phyloP scores from a whole-genome alignment of 2,113 vertebrate species.

The Rhabdornis inornatus region DNA sequence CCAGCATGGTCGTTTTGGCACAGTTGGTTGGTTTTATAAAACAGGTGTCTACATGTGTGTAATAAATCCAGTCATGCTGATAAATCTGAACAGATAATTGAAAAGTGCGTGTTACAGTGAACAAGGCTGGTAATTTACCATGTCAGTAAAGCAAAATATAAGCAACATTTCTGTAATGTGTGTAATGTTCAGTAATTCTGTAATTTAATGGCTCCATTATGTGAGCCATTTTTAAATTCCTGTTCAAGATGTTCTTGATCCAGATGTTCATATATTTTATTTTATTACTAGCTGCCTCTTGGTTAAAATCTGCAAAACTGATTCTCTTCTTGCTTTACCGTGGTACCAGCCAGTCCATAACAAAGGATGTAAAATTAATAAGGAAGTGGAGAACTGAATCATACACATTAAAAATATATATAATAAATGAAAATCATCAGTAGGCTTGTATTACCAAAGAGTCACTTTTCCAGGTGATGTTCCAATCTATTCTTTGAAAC shows the following conservation, averaged over 20 bases:
- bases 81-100: background rate
- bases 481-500: background rate
- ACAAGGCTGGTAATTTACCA: background rate
- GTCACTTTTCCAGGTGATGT: background rate
- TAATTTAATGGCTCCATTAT: background rate
- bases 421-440: background rate
- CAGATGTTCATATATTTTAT: background rate
- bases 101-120: background rate
- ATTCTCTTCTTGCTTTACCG: background rate
- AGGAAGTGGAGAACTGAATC: background rate
- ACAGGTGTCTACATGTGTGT: background rate
- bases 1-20: background rate
- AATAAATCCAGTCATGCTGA: background rate
- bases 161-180: background rate
- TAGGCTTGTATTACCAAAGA: background rate
- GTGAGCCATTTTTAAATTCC: background rate
- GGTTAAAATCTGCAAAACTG: background rate
- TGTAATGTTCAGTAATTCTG: background rate
- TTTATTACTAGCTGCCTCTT: background rate
- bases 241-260: background rate
- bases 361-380: background rate
- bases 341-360: background rate
- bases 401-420: background rate
- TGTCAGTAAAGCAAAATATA: background rate
- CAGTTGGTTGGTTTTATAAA: background rate